Base-by-base conservation (phyloP, 2,888 invertebrate genomes). In the Dryocosmus kuriphilus region DNA sequence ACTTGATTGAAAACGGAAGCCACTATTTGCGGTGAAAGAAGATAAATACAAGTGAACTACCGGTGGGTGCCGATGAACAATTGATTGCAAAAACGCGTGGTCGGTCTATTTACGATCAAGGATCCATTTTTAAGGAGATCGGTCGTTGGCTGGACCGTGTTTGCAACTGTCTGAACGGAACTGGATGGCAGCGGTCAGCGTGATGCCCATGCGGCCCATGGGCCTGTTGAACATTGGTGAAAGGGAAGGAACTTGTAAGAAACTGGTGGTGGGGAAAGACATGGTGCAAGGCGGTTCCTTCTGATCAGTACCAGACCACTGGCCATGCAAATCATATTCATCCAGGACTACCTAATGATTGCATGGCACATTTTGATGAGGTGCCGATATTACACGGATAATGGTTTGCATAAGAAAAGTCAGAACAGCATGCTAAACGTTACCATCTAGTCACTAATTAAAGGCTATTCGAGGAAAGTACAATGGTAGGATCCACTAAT, bases 101-200 rank as follows among this genome's bases (percentile, higher is more conserved):
- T 46, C 46, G 67, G 27, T 41, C 41, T 46, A 73, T 74, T 79
- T 79, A 76, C 75, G 76, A 74, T 77, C 38, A 75, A 24, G 76
- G 73, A 75, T 74, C 55, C 35, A 62, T 62, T 38, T 65, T 32
- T 32, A 7, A 77, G 16, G 51, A 51, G 80, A 82, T 73, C 82
- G 80, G 81, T 79, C 84, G 79, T 79, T 82, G 80, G 81, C 87
- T 86, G 86, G 86, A 86, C 85, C 86, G 83, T 84, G 82, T 83
- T 83, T 83, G 84, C 82, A 85, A 87, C 87, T 86, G 87, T 85
- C 84, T 83, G 81, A 79, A 79, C 80, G 83, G 75, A 77, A 75
- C 82, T 80, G 77, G 80, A 78, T 76, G 79, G 77, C 77, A 79
- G 77, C 75, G 78, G 80, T 81, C 85, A 79, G 82, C 75, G 73